Conservation (phyloP, 2,797 vertebrate species). For the Mus caroli region DNA sequence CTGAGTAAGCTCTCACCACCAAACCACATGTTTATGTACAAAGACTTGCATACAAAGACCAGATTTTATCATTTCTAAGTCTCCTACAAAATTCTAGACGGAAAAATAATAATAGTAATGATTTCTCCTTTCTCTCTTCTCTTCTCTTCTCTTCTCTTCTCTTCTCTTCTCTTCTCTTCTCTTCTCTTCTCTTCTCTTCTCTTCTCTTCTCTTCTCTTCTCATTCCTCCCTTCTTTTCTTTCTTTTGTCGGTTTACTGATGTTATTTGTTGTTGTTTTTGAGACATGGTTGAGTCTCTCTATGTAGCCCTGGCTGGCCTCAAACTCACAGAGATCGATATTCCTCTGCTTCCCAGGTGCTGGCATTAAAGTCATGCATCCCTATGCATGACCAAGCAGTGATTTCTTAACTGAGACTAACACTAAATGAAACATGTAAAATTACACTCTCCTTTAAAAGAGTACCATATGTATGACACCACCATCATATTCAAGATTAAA, state of each 20-base stretch:
- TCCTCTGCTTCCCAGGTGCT: not conserved
- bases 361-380: not conserved
- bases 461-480: not conserved
- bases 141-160: too few relatives aligned
- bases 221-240: not conserved
- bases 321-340: not conserved
- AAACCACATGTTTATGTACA: not conserved
- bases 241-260: not conserved
- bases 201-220: too few relatives aligned
- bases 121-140: not conserved
- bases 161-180: too few relatives aligned
- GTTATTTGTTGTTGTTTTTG: not conserved
- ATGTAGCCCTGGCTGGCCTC: not conserved
- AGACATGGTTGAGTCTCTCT: not conserved
- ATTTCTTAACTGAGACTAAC: conserved; percentile 11
- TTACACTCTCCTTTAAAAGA: not conserved
- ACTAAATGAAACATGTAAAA: conserved; percentile 24
- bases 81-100: conserved; percentile 20
- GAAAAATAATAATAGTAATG: conserved; percentile 23
- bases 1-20: not conserved
- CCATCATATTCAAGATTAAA: not conserved
- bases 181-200: too few relatives aligned
- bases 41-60: not conserved
- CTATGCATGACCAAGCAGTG: not conserved
- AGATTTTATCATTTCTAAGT: not conserved